Base-by-base conservation (phyloP, 2,113 vertebrate genomes). In the Pogona vitticeps region DNA sequence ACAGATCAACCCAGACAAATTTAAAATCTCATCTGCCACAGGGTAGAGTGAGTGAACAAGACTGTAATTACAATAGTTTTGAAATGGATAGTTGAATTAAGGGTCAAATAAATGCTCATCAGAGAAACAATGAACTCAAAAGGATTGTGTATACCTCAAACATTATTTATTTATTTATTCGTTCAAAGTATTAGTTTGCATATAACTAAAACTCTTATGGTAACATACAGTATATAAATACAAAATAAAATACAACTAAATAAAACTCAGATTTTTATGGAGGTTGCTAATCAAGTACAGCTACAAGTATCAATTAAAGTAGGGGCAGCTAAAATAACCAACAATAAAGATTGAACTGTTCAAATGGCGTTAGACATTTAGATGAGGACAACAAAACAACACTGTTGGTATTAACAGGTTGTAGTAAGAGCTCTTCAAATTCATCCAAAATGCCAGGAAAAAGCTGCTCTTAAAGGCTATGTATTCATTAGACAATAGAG, bases 121-220 rank as follows among this genome's bases (percentile, higher is more conserved):
- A 63, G 5, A 80, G 21, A 79, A 79, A 28, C 58, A 61, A 79
- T 59, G 58, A 9, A 2, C 73, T 52, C 46, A 40, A 78, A 78
- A 78, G 36, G 17, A 28, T 80, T 26, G 42, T n/a, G 26, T 42
- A 28, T 59, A 20, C 12, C 31, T 3, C 80, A 5, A 0, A 0
- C n/a, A n/a, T n/a, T n/a, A n/a, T n/a, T n/a, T n/a, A n/a, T 0
- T 0, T 52, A 52, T 52, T 1, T 31, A 68, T 68, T 68, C 23
- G 28, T 68, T 68, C 31, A 3, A 31, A 68, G 10, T 28, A 2
- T 68, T 23, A 31, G 28, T n/a, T 68, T 12, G 10, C 31, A 26
- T 13, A 31, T 68, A 31, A 26, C 28, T 26, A 68, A 68, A n/a
- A 12, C 28, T 68, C 23, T 68, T 31, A 31, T 26, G 28, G 13